A percentile compares a stretch with the other conserved stretches of the same genome.
phyloP scores from a whole-genome alignment of 2,888 invertebrate genomes.

The Papilio demoleus region DNA sequence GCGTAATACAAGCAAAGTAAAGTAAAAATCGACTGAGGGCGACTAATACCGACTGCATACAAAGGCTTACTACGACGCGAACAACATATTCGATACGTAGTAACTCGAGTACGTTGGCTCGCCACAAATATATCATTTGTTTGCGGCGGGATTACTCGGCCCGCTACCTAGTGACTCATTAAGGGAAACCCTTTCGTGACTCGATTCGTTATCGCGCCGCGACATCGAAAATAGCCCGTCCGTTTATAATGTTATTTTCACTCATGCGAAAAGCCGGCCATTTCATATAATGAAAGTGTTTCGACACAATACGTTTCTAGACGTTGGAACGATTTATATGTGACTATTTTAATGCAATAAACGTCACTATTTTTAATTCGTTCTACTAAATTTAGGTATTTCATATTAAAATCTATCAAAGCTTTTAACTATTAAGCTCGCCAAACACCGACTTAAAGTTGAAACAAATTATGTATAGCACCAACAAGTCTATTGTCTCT shows the following conservation, averaged over 20 bases:
- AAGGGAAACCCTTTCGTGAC: conserved; percentile 82
- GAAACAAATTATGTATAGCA: not conserved
- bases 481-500: not conserved
- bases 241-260: conserved; percentile 63
- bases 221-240: conserved; percentile 63
- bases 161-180: conserved; percentile 59
- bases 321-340: conserved; percentile 34
- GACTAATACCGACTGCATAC: conserved; percentile 31
- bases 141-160: conserved; percentile 39
- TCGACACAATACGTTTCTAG: conserved; percentile 36
- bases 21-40: not conserved
- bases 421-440: not conserved
- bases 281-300: conserved; percentile 41
- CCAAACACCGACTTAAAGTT: not conserved
- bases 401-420: not conserved
- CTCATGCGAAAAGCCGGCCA: conserved; percentile 48
- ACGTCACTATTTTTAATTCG: not conserved
- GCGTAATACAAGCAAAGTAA: not conserved
- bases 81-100: conserved; percentile 6
- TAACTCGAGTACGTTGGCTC: conserved; percentile 25
- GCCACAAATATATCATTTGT: conserved; percentile 40
- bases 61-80: not conserved
- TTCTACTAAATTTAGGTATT: not conserved
- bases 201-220: conserved; percentile 71
- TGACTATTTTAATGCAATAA: conserved; percentile 20